These are phyloP conservation scores for Gibbula magus DNA, from an alignment of 2,888 invertebrate species.

Conservation along the genomic window DNA sequence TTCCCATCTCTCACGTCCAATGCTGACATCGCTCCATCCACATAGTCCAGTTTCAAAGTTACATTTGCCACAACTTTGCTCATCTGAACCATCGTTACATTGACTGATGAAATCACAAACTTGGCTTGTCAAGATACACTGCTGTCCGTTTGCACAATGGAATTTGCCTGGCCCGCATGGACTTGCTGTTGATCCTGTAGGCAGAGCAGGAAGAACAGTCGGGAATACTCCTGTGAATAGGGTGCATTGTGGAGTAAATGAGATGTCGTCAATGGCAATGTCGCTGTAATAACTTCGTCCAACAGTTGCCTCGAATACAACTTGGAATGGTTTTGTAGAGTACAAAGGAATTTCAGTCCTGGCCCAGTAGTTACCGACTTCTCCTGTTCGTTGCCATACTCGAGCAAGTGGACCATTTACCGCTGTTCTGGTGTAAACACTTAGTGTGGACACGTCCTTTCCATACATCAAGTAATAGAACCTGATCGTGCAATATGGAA, in stretches of 20 bases:
- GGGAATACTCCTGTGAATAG: slow-evolving; percentile 49
- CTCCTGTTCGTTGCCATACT: slow-evolving; percentile 46
- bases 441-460: slow-evolving; percentile 57
- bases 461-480: slow-evolving; percentile 72
- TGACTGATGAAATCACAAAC: slow-evolving; percentile 64
- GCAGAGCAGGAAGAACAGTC: slow-evolving; percentile 43
- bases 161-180: slow-evolving; percentile 59
- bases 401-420: slow-evolving; percentile 55
- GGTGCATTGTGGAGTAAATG: slow-evolving; percentile 63
- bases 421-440: slow-evolving; percentile 61
- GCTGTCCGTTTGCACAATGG: slow-evolving; percentile 53
- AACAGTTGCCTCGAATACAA: slow-evolving; percentile 66
- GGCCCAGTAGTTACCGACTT: slow-evolving; percentile 61
- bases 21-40: slow-evolving; percentile 65
- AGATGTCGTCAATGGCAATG: slow-evolving; percentile 71
- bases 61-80: slow-evolving; percentile 63
- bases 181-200: slow-evolving; percentile 43
- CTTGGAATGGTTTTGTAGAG: slow-evolving; percentile 56
- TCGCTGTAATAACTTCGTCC: slow-evolving; percentile 58
- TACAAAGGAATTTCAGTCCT: slow-evolving; percentile 53
- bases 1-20: slow-evolving; percentile 57
- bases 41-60: slow-evolving; percentile 62
- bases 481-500: slow-evolving; percentile 57
- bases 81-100: slow-evolving; percentile 66
- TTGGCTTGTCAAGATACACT: slow-evolving; percentile 56